Percentiles rank a stretch among this genome's conserved stretches.
Conservation (phyloP, 2,888 invertebrate genomes). For the Aphidoletes aphidimyza region DNA sequence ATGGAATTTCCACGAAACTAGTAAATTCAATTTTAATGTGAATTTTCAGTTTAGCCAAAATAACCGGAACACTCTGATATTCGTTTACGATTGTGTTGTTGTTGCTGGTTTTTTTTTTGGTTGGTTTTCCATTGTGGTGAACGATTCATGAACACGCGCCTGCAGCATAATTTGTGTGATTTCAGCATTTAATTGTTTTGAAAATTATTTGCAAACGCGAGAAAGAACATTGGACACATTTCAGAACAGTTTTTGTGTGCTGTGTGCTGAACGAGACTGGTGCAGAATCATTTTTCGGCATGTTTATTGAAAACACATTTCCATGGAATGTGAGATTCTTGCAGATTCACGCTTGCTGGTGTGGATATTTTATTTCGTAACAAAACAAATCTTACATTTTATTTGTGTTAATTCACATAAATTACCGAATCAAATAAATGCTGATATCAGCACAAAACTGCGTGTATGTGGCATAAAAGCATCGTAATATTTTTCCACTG, state of each 20-base stretch:
- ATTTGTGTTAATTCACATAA: background rate
- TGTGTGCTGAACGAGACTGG: too few species aligned
- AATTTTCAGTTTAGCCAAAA: background rate
- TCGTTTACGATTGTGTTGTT: background rate
- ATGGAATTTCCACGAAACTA: background rate
- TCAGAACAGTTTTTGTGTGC: too few species aligned
- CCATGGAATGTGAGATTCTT: too few species aligned
- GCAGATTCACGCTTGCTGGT: too few species aligned
- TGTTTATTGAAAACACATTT: background rate
- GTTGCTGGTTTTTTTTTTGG: background rate
- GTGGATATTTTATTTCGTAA: conserved; percentile 2
- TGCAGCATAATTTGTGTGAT: background rate
- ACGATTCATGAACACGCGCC: too few species aligned
- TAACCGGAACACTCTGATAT: background rate
- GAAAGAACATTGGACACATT: too few species aligned
- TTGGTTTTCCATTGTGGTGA: conserved; percentile 3
- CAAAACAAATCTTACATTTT: conserved; percentile 32
- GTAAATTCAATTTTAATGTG: conserved; percentile 6
- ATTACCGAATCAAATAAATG: conserved; percentile 11
- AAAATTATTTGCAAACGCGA: background rate
- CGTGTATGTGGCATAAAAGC: background rate
- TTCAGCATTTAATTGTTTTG: conserved; percentile 31
- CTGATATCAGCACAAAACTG: conserved; percentile 10
- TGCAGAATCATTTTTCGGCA: too few species aligned
- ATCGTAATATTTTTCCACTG: background rate